Base-by-base conservation (phyloP, 2,888 invertebrate genomes). In the Apodemia hepburni region DNA sequence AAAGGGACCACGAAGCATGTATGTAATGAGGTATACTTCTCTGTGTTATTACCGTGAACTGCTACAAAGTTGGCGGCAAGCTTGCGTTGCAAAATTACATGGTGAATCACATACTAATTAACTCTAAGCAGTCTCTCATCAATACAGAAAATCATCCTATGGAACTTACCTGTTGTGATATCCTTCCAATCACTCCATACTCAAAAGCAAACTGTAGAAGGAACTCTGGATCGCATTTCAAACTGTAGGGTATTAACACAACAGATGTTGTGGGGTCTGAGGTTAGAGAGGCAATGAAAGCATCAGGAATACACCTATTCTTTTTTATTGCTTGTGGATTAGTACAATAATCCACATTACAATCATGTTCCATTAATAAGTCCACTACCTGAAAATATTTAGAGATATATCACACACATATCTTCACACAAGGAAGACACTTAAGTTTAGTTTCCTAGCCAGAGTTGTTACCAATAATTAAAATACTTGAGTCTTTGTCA, bases 301-400 rank as follows among this genome's bases (percentile, higher is more conserved):
- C 86, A 79, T 92, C 92, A 1, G 92, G 88, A 33, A 91, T 73
- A 51, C 73, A 71, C 5, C 70, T 68, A 8, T 70, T 71, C 61
- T 68, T 70, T 58, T 68, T 63, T 27, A 42, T 45, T 58, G 71
- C 68, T 17, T 67, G 58, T 47, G 65, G 51, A 29, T 74, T 67
- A 66, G 82, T 87, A 64, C 79, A 80, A 70, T 88, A 87, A 70
- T 92, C 92, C 42, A 92, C 81, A 76, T 92, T 79, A 66, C 89
- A 88, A 12, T 82, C 86, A 70, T 87, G 81, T 54, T 85, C 79
- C 45, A 81, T 70, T 3, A 92, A 77, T 71, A 91, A 83, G 66
- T 82, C 69, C 61, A 92, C 85, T 22, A 88, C 84, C 92, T 92
- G 74, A 22, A 71, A 73, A 45, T 60, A 58, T 6, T 22, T 29